These are phyloP conservation scores for Vulpes vulpes DNA, from an alignment of 2,113 vertebrate genomes.

Conservation along the genomic window DNA sequence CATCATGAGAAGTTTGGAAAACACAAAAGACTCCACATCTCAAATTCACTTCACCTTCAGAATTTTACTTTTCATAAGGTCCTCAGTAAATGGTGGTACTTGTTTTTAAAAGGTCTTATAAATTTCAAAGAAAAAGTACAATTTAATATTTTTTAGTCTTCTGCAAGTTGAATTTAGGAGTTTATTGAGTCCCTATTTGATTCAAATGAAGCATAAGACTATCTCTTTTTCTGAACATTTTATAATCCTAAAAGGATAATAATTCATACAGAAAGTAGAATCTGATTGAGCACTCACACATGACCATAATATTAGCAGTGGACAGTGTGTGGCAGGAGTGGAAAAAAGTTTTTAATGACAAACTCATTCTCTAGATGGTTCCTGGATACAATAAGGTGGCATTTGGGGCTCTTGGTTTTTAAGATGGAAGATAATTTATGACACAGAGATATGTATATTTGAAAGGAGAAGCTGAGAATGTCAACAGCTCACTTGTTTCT, in stretches of 20 bases:
- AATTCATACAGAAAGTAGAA: not conserved
- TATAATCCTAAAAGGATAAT: not conserved
- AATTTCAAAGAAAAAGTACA: not conserved
- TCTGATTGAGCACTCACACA: not conserved
- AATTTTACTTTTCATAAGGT: conserved; percentile 25
- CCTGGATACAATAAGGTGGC: not conserved
- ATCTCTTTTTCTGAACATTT: not conserved
- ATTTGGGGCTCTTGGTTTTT: not conserved
- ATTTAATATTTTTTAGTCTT: not conserved
- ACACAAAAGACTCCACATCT: not conserved
- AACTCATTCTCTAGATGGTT: not conserved
- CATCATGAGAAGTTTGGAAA: conserved; percentile 1
- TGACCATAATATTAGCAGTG: not conserved
- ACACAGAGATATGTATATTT: not conserved
- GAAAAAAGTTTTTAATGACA: conserved; percentile 4
- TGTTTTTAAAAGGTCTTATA: not conserved
- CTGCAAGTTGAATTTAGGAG: not conserved
- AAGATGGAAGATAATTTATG: not conserved
- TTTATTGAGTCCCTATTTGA: not conserved
- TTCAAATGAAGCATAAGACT: not conserved
- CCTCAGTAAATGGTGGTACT: not conserved
- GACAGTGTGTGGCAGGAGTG: not conserved
- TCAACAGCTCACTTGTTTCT: not conserved
- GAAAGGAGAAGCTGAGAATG: not conserved
- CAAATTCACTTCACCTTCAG: not conserved